Evolutionary conservation across 2,797 vertebrate genomes (phyloP).

Genomic region (Peromyscus eremicus): DNA sequence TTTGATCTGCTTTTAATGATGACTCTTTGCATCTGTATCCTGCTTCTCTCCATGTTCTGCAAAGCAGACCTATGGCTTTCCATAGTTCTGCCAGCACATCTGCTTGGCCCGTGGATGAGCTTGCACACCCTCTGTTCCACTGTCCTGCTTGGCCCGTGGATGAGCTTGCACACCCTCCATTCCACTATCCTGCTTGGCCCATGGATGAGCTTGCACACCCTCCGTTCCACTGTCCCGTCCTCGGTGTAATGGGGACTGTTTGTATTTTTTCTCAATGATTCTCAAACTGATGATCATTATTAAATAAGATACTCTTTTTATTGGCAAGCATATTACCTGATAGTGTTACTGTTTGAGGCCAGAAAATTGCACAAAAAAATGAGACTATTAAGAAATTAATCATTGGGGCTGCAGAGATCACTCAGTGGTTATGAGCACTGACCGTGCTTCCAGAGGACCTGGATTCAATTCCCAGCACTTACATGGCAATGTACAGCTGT

Average conservation of each 20-base stretch:
- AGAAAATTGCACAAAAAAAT: constrained; percentile 7
- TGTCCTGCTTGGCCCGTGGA: no score
- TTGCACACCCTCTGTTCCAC: neutral
- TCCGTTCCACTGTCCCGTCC: neutral
- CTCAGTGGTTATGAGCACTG: neutral
- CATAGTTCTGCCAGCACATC: neutral
- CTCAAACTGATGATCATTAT: neutral
- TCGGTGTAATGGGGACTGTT: neutral
- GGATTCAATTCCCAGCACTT: neutral
- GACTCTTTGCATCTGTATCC: neutral
- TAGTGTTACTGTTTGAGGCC: neutral
- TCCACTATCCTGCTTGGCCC: neutral
- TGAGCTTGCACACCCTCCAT: neutral
- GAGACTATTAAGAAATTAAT: constrained; percentile 29
- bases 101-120: neutral
- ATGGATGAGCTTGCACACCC: neutral
- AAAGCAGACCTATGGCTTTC: neutral
- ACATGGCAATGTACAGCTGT: neutral
- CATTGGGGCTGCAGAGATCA: neutral
- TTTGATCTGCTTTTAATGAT: neutral
- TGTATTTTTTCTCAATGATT: constrained; percentile 9
- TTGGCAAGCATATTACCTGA: neutral
- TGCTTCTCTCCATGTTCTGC: neutral
- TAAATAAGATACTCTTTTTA: neutral
- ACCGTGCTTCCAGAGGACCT: neutral